A percentile compares a stretch with the other conserved stretches of the same genome.
Conservation (phyloP, 1,140 invertebrate genomes). For the Leguminivora glycinivorella region DNA sequence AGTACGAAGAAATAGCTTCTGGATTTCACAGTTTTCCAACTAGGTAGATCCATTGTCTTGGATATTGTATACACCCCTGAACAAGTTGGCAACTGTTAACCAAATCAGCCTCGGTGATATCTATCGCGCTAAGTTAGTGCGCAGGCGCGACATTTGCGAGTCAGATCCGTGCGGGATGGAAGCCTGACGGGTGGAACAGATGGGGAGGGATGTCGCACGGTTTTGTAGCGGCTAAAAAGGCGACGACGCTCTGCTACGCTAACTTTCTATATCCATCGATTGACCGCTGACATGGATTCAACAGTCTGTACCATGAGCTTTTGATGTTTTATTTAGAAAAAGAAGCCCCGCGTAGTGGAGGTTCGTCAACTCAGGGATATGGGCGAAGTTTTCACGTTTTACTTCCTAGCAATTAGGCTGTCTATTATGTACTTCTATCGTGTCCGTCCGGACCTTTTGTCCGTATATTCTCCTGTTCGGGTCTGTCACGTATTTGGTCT, state of each 20-base stretch:
- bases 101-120: neutral
- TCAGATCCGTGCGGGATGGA: constrained; percentile 9
- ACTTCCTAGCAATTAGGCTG: too few relatives aligned
- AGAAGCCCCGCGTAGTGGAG: too few relatives aligned
- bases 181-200: neutral
- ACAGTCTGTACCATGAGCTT: too few relatives aligned
- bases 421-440: neutral
- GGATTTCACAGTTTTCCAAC: too few relatives aligned
- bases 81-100: neutral
- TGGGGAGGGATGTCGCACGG: neutral
- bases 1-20: too few relatives aligned
- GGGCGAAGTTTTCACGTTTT: too few relatives aligned
- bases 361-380: too few relatives aligned
- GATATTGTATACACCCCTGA: neutral
- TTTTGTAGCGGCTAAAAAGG: neutral
- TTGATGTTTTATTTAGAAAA: too few relatives aligned
- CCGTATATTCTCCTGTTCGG: neutral
- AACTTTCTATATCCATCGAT: too few relatives aligned
- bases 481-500: neutral
- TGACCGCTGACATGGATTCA: too few relatives aligned
- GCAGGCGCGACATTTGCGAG: constrained; percentile 9
- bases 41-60: neutral
- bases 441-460: neutral
- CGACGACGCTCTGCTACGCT: too few relatives aligned
- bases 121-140: constrained; percentile 9